These are phyloP conservation scores for Heteropelma amictum DNA, from an alignment of 2,888 invertebrate genomes.

Conservation along the genomic window DNA sequence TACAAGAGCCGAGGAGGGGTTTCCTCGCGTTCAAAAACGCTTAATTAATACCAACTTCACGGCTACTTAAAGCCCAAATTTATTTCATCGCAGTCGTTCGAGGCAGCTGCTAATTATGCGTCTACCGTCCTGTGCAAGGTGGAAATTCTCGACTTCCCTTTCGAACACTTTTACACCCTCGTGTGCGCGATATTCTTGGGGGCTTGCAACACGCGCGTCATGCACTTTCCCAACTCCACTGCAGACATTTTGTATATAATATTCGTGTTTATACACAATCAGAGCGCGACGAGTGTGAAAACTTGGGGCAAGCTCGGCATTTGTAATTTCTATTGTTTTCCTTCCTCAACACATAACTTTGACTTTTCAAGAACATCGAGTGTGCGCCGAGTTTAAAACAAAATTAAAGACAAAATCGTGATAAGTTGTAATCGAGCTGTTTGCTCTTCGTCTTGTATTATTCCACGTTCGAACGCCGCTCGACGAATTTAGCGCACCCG, in stretches of 20 bases:
- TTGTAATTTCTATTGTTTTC: slow-evolving; percentile 47
- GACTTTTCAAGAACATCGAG: too few relatives aligned
- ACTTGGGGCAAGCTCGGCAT: slow-evolving; percentile 43
- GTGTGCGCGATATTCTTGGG: neutral
- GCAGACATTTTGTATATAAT: slow-evolving; percentile 15
- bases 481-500: too few relatives aligned
- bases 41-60: slow-evolving; percentile 72
- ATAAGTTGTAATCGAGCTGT: too few relatives aligned
- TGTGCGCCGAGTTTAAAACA: too few relatives aligned
- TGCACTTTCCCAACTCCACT: slow-evolving; percentile 52
- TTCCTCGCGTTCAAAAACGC: slow-evolving; percentile 56
- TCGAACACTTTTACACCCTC: neutral
- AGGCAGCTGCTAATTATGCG: slow-evolving; percentile 70
- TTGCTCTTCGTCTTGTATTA: too few relatives aligned
- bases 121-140: slow-evolving; percentile 53
- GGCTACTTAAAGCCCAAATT: slow-evolving; percentile 69
- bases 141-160: slow-evolving; percentile 41
- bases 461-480: too few relatives aligned
- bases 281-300: slow-evolving; percentile 52
- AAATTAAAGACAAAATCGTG: too few relatives aligned
- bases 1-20: slow-evolving; percentile 29
- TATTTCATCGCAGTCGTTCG: slow-evolving; percentile 66
- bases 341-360: too few relatives aligned
- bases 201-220: slow-evolving; percentile 26
- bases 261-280: slow-evolving; percentile 45